A percentile compares a stretch with the other conserved stretches of the same genome.
These are phyloP conservation scores for Sebastes kiyomatsui DNA, from an alignment of 2,797 vertebrate genomes.

Conservation along the genomic window DNA sequence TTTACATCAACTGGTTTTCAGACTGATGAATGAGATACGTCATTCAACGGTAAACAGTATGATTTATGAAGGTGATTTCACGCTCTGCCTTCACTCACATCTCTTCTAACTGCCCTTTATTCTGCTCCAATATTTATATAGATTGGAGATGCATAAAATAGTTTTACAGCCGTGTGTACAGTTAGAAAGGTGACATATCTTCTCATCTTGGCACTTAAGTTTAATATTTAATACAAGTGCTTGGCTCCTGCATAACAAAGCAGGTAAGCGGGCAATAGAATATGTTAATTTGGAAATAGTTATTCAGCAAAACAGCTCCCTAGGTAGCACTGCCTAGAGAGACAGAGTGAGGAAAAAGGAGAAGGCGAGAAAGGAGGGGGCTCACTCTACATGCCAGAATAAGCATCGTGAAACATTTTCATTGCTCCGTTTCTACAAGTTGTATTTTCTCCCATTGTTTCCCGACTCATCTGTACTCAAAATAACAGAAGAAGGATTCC, in stretches of 20 bases:
- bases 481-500: neutral
- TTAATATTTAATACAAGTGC: constrained; percentile 76
- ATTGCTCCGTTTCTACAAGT: neutral
- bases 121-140: constrained; percentile 41
- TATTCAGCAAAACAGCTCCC: constrained; percentile 72
- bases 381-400: neutral
- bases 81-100: constrained; percentile 31
- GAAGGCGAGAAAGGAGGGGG: neutral
- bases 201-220: constrained; percentile 48
- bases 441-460: neutral
- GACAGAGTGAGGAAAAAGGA: neutral
- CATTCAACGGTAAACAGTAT: constrained; percentile 64
- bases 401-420: neutral
- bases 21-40: constrained; percentile 69
- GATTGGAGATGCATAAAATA: constrained; percentile 36
- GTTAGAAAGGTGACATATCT: constrained; percentile 47
- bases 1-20: constrained; percentile 59
- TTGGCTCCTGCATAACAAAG: constrained; percentile 67
- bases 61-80: constrained; percentile 69
- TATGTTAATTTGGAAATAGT: constrained; percentile 73
- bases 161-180: neutral
- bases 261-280: constrained; percentile 66
- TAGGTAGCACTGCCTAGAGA: constrained; percentile 41
- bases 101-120: constrained; percentile 36
- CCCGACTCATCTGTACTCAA: neutral